These are phyloP conservation scores for Fistularia tabacaria DNA, from an alignment of 2,797 vertebrate species.

Conservation along the genomic window DNA sequence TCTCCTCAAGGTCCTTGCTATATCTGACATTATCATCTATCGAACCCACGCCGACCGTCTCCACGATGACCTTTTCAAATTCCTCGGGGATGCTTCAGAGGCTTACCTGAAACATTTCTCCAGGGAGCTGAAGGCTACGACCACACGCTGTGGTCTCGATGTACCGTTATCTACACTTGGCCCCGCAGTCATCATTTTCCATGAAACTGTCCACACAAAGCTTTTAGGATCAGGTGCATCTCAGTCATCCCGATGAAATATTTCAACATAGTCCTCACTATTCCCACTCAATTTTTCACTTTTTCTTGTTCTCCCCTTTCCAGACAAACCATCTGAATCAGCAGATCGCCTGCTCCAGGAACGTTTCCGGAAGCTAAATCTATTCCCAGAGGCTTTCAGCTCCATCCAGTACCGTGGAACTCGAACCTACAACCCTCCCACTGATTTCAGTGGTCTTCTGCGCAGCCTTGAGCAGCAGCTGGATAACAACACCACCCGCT, in stretches of 20 bases:
- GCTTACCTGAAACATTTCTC: slow-evolving; percentile 98
- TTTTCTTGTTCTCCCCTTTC: not conserved
- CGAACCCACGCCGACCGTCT: slow-evolving; percentile 96
- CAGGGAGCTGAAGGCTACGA: slow-evolving; percentile 94
- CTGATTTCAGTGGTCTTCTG: slow-evolving; percentile 93
- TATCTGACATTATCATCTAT: slow-evolving; percentile 97
- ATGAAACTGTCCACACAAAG: slow-evolving; percentile 97
- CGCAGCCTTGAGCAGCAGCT: slow-evolving; percentile 89
- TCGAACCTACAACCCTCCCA: slow-evolving; percentile 95
- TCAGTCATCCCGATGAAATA: not conserved
- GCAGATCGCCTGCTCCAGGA: slow-evolving; percentile 95
- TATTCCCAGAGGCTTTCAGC: slow-evolving; percentile 96
- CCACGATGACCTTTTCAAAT: slow-evolving; percentile 98
- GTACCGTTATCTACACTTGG: slow-evolving; percentile 95
- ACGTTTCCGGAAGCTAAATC: slow-evolving; percentile 90
- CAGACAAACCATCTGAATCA: slow-evolving; percentile 88
- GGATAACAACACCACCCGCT: slow-evolving; percentile 95
- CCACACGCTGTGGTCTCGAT: slow-evolving; percentile 92
- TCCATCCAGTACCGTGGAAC: slow-evolving; percentile 96
- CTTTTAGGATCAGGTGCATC: slow-evolving; percentile 90
- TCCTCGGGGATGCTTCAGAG: slow-evolving; percentile 97
- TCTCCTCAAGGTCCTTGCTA: slow-evolving; percentile 93
- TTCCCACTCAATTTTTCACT: not conserved
- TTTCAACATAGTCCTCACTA: too few relatives aligned
- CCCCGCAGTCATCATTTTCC: slow-evolving; percentile 96